phyloP scores from a whole-genome alignment of 2,888 invertebrate species.

The Eupithecia tripunctaria region DNA sequence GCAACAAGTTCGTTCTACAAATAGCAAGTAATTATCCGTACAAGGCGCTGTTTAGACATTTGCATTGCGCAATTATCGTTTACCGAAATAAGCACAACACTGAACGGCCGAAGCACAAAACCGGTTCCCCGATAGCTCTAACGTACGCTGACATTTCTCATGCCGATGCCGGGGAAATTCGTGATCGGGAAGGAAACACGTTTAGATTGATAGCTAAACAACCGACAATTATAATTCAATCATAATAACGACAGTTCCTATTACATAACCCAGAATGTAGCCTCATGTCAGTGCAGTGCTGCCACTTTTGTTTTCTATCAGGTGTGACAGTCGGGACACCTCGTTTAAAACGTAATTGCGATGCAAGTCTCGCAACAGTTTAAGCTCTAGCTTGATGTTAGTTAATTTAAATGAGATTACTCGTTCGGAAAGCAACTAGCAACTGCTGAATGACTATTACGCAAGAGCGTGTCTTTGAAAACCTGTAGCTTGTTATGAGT shows the following conservation, averaged over 20 bases:
- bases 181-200: conserved; percentile 68
- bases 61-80: conserved; percentile 63
- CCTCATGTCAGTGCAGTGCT: conserved; percentile 23
- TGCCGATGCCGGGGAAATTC: conserved; percentile 70
- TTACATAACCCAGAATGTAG: conserved; percentile 57
- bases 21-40: conserved; percentile 61
- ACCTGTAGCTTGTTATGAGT: conserved; percentile 46
- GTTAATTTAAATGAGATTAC: conserved; percentile 60
- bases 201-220: conserved; percentile 64
- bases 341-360: conserved; percentile 65
- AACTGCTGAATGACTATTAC: conserved; percentile 45
- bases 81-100: conserved; percentile 61
- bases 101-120: conserved; percentile 46
- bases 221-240: conserved; percentile 66
- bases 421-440: conserved; percentile 55
- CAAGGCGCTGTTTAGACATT: conserved; percentile 65
- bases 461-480: conserved; percentile 41
- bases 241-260: conserved; percentile 61
- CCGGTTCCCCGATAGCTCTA: conserved; percentile 53
- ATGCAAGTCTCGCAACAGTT: conserved; percentile 48
- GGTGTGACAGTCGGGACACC: conserved; percentile 60
- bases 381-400: conserved; percentile 42
- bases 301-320: conserved; percentile 60
- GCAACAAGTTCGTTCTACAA: conserved; percentile 52
- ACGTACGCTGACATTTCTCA: conserved; percentile 72